A percentile compares a stretch with the other conserved stretches of the same genome.
These are phyloP conservation scores for Leptodactylus fuscus DNA, from an alignment of 2,113 vertebrate species.

Conservation along the genomic window DNA sequence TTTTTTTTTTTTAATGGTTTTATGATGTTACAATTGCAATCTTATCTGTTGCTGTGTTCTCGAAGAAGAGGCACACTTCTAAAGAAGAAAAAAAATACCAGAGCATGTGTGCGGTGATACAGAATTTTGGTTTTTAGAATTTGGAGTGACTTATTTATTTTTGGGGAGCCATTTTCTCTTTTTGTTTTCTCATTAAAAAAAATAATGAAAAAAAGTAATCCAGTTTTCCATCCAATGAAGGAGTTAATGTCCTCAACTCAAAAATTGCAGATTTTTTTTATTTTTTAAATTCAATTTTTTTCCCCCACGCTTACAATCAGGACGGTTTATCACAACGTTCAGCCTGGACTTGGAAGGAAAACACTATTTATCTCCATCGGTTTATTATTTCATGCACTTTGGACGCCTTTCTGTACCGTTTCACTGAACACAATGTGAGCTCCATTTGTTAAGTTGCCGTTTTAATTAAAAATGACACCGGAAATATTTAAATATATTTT, in stretches of 20 bases:
- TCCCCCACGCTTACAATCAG: neutral
- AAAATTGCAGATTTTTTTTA: neutral
- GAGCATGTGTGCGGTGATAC: conserved; percentile 60
- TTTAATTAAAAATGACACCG: conserved; percentile 41
- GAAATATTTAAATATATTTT: conserved; percentile 62
- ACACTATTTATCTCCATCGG: neutral
- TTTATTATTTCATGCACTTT: conserved; percentile 31
- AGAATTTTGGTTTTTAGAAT: conserved; percentile 17
- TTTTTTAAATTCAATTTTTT: neutral
- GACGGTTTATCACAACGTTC: neutral
- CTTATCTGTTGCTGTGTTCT: conserved; percentile 66
- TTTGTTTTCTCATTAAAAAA: conserved; percentile 62
- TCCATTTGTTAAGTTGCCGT: conserved; percentile 20
- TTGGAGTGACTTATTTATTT: conserved; percentile 59
- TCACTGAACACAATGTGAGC: conserved; percentile 33
- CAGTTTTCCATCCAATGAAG: neutral
- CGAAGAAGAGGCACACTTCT: conserved; percentile 67
- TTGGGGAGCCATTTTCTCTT: conserved; percentile 49
- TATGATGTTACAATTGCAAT: conserved; percentile 78
- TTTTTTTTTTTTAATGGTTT: conserved; percentile 74
- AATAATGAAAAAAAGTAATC: conserved; percentile 58
- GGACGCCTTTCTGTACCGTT: conserved; percentile 25
- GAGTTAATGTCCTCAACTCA: neutral
- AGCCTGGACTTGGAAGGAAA: neutral
- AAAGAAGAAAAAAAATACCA: conserved; percentile 18